Evolutionary conservation across 2,888 invertebrate genomes (phyloP), one percentile per base, ranked within the genome.

Genomic region (Meiosimyza decipiens): DNA sequence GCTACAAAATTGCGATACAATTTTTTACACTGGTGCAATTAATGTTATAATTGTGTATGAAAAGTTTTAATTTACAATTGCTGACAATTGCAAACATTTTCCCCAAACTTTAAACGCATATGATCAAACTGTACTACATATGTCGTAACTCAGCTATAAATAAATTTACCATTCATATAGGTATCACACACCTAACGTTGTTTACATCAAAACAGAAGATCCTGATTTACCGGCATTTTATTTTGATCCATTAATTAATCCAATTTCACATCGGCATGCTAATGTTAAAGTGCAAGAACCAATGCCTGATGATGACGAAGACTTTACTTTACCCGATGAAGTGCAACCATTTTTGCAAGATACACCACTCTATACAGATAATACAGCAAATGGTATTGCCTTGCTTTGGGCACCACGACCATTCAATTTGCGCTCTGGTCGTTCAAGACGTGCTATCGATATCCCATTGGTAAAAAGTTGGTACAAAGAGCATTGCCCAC

Each of bases 141-240:
- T n/a, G 13, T 16, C 1, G 7, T 12, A 54, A 16, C 9, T 11
- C 1, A 54, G n/a, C 13, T 54, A 28, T 15, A 63, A 9, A 47
- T 49, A 47, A 33, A 63, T 7, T 47, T 47, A 11, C n/a, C n/a
- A 7, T 5, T n/a, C 3, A 64, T 28, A 50, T 73, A 98, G 98
- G 97, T 99, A 99, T 87, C 99, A 99, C 87, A 94, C 97, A 9
- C 99, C 99, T 33, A 99, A 98, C 87, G 99, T 99, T 7, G 98
- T 99, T 0, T 99, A 96, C 87, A 99, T 99, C 82, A 99, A 99
- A 89, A 99, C 99, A 0, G 99, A 99, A 89, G 99, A 99, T 91
- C 99, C 99, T 9, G 99, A 99, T 88, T 89, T 99, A 72, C 99
- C 99, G 51, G 99, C 99, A 0, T 99, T 99, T 88, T 99, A 99